phyloP scores from a whole-genome alignment of 2,888 invertebrate genomes.

The Diaphora mendica region DNA sequence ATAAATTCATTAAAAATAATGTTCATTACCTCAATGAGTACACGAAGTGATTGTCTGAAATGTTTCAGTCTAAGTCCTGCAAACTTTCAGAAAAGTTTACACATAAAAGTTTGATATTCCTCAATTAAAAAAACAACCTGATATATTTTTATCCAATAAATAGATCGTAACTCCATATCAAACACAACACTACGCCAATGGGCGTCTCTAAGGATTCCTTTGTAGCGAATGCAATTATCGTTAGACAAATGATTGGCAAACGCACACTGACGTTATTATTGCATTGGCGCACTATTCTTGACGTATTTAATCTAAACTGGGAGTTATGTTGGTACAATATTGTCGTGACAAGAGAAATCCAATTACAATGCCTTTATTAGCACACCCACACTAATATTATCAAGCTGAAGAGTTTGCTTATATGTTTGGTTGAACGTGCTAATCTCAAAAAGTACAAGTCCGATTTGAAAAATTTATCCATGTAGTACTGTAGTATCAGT shows the following conservation, averaged over 20 bases:
- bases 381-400: neutral
- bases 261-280: neutral
- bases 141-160: neutral
- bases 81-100: too few relatives aligned
- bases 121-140: too few relatives aligned
- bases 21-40: too few relatives aligned
- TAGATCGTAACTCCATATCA: too few relatives aligned
- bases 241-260: constrained; percentile 6
- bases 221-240: constrained; percentile 7
- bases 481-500: neutral
- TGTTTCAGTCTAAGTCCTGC: too few relatives aligned
- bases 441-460: too few relatives aligned
- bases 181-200: neutral
- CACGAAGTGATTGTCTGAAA: too few relatives aligned
- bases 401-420: too few relatives aligned
- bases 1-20: neutral
- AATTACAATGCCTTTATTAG: neutral
- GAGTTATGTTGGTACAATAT: neutral
- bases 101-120: too few relatives aligned
- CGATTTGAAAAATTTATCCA: too few relatives aligned
- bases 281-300: neutral
- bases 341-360: neutral
- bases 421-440: too few relatives aligned
- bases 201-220: neutral
- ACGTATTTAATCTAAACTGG: neutral